Conservation (phyloP, 2,797 vertebrate species). For the Forpus xanthops region DNA sequence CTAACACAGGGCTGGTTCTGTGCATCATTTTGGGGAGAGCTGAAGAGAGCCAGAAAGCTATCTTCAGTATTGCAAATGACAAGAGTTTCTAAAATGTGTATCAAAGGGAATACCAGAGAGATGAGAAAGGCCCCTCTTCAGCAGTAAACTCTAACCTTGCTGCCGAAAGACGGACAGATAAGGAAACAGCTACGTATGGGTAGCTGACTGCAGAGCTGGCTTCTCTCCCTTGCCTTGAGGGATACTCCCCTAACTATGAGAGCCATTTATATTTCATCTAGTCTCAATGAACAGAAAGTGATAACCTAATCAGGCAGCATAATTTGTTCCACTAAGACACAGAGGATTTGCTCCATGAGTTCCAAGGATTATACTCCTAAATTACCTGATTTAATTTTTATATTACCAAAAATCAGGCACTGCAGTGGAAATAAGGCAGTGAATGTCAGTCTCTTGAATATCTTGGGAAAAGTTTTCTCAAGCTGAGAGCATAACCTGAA, state of each 20-base stretch:
- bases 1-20: neutral
- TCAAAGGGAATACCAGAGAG: neutral
- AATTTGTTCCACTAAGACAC: conserved; percentile 10
- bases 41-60: neutral
- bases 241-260: neutral
- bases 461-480: neutral
- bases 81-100: conserved; percentile 24
- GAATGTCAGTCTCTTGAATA: neutral
- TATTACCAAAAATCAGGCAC: neutral
- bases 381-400: neutral
- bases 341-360: neutral
- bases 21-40: neutral
- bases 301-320: neutral
- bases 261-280: conserved; percentile 10
- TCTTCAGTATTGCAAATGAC: neutral
- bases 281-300: neutral
- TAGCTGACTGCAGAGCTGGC: neutral
- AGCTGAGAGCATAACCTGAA: neutral
- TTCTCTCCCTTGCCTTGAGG: neutral
- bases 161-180: neutral
- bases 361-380: neutral
- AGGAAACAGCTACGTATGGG: neutral
- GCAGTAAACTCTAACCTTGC: neutral
- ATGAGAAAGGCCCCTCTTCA: neutral
- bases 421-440: neutral